Evolutionary conservation across 2,888 invertebrate genomes (phyloP), one percentile per base, ranked within the genome.

Genomic region (Protonemura montana): DNA sequence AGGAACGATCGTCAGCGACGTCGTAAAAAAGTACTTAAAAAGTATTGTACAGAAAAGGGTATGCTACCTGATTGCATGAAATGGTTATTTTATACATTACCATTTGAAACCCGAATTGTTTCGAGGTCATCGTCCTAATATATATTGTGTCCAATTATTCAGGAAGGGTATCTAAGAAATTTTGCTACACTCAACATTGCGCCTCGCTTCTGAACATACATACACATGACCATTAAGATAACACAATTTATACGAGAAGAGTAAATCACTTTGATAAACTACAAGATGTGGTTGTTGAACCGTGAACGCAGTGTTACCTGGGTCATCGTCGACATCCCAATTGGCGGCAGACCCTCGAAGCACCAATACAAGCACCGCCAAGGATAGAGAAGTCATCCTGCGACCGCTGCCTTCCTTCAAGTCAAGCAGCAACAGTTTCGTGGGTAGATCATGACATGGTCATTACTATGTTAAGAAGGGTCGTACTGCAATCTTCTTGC

Each of bases 281-380:
- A 35, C 35, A 35, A 35, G 35, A 35, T 35, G 35, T 35, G 35
- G 59, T 21, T 21, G 59, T 10, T 59, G 16, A 2, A 59, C 6
- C 16, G 59, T 1, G 13, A 59, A 21, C 59, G 21, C 13, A 21
- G 59, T 21, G 59, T 84, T 76, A 84, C 84, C 84, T 29, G 84
- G 84, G 16, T 84, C 84, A 27, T 84, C 84, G 29, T 84, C 84
- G 26, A 59, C 28, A 21, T 84, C 84, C 84, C 84, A 84, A 59
- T 84, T 76, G 21, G 59, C 84, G 0, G 59, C 25, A 2, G 76
- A 42, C 10, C 84, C 84, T 28, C 21, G 84, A 3, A 76, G 76
- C 16, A 84, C 28, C 27, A 28, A n/a, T 29, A 81, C 29, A 2
- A 30, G 29, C 76, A 84, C n/a, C 13, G 59, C 82, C 27, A 78